A percentile compares a stretch with the other conserved stretches of the same genome.
These are phyloP conservation scores for Acheta domesticus DNA, from an alignment of 2,888 invertebrate species.

Conservation along the genomic window DNA sequence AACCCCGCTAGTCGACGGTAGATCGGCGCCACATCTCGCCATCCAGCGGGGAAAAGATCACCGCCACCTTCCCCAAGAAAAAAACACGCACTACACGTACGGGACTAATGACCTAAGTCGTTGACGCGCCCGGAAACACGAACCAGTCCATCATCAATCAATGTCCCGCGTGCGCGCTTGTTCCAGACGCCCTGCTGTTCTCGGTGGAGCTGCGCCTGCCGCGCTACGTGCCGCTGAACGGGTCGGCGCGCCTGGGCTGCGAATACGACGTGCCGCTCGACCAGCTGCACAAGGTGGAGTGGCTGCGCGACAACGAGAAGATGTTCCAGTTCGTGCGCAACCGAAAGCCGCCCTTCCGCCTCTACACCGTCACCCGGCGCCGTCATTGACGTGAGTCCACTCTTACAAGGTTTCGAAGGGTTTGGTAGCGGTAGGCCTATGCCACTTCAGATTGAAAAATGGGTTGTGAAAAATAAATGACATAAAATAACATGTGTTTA, in stretches of 20 bases:
- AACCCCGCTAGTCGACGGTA: no score
- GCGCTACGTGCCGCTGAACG: conserved; percentile 68
- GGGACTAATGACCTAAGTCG: no score
- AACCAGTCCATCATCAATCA: not conserved
- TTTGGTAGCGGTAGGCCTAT: no score
- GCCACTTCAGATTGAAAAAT: no score
- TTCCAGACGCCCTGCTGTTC: conserved; percentile 41
- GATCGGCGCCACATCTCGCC: no score
- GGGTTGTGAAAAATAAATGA: no score
- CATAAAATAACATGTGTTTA: no score
- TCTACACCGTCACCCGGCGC: conserved; percentile 52
- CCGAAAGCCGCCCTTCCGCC: conserved; percentile 67
- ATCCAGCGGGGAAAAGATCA: no score
- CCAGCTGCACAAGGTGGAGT: conserved; percentile 75
- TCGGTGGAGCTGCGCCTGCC: conserved; percentile 65
- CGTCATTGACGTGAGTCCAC: conserved; percentile 67
- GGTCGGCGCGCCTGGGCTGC: conserved; percentile 68
- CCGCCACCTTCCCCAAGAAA: no score
- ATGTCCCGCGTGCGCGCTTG: not conserved
- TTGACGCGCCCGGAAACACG: no score
- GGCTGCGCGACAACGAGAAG: conserved; percentile 66
- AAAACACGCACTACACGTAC: no score
- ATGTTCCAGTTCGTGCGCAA: conserved; percentile 78
- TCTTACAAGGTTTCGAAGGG: no score
- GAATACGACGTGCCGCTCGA: conserved; percentile 71